Percentiles rank a stretch among this genome's conserved stretches.
Conservation (phyloP, 2,113 vertebrate species). For the Phrynocephalus versicolor region DNA sequence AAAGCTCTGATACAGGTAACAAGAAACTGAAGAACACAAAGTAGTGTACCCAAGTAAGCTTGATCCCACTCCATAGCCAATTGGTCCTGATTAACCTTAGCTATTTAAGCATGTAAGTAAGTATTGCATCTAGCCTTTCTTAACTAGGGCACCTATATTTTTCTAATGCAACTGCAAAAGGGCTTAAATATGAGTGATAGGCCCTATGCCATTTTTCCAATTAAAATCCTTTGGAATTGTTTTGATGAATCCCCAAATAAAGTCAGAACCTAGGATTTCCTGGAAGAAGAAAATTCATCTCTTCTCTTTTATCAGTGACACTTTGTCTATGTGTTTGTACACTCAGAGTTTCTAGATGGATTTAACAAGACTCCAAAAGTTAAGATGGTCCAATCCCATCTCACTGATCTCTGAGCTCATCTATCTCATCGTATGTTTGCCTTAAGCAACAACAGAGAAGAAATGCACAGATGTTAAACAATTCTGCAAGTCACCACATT, state of each 20-base stretch:
- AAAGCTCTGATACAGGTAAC: background rate
- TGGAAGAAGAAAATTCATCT: conserved; percentile 29
- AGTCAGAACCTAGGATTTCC: conserved; percentile 19
- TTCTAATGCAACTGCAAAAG: background rate
- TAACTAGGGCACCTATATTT: background rate
- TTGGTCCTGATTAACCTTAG: background rate
- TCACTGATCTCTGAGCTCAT: conserved; percentile 34
- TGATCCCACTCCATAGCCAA: background rate
- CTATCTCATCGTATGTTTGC: conserved; percentile 25
- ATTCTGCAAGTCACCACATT: background rate
- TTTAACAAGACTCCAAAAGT: conserved; percentile 5
- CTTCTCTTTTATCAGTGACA: conserved; percentile 34
- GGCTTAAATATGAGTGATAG: background rate
- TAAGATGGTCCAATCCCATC: conserved; percentile 28
- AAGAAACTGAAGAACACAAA: background rate
- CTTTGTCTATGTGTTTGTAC: conserved; percentile 1
- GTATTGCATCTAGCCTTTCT: background rate
- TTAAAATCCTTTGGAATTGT: background rate
- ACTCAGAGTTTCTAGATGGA: conserved; percentile 27
- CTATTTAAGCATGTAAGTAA: background rate
- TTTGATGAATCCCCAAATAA: conserved; percentile 18
- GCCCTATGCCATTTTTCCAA: background rate
- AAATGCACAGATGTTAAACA: background rate
- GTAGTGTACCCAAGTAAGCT: background rate
- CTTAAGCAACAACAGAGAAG: conserved; percentile 25